A percentile compares a stretch with the other conserved stretches of the same genome.
Evolutionary conservation across 2,888 invertebrate genomes (phyloP).

Genomic region (Leistus spinibarbis): DNA sequence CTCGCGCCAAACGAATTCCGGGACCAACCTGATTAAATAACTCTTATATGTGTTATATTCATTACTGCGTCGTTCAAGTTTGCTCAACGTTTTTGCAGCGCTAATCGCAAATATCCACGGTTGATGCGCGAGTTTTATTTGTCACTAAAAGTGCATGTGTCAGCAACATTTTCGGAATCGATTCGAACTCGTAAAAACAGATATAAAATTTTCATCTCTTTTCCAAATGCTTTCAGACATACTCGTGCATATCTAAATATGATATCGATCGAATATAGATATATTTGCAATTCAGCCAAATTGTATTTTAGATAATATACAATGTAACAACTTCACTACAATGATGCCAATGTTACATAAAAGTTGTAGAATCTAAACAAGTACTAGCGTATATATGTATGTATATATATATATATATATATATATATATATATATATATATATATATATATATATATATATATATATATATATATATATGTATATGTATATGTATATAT

Average conservation of each 20-base stretch:
- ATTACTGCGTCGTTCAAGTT: background rate
- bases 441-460: too few species aligned
- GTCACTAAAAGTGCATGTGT: background rate
- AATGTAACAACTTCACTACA: background rate
- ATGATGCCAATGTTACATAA: too few species aligned
- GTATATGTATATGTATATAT: too few species aligned
- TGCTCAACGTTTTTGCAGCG: background rate
- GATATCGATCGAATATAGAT: background rate
- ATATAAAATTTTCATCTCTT: background rate
- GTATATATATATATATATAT: too few species aligned
- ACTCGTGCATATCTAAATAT: background rate
- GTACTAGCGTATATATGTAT: too few species aligned
- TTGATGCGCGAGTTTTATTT: background rate
- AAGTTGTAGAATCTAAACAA: too few species aligned
- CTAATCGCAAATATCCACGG: background rate
- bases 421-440: too few species aligned
- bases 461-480: too few species aligned
- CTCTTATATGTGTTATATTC: conserved; percentile 1
- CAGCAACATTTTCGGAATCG: background rate
- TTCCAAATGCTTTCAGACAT: background rate
- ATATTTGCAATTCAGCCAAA: background rate
- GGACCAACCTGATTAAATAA: background rate
- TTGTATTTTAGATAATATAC: background rate
- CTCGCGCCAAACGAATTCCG: background rate
- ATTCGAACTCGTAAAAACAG: background rate